Base-by-base conservation (phyloP, 2,888 invertebrate genomes). In the Eubasilissa splendida region DNA sequence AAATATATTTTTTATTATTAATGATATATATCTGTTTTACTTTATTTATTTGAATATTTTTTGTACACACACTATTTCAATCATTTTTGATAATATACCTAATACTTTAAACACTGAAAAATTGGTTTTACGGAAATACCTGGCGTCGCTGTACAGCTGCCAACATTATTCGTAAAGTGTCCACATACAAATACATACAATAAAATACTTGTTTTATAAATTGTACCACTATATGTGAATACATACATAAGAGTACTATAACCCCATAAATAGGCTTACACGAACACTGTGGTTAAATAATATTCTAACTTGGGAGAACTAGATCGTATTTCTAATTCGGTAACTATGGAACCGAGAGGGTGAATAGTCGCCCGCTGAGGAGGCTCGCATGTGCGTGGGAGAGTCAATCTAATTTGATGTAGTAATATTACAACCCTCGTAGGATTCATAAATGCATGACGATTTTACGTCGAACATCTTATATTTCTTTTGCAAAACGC, bases 301-400 rank as follows among this genome's bases (percentile, higher is more conserved):
- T 60, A 74, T 22, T 14, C 31, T n/a, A 31, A 60, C 54, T 53
- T 71, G 22, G 54, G 68, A 50, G 68, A 50, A 50, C 50, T 11
- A 12, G 75, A 66, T 76, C 76, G 65, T 76, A 59, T 76, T 76
- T 76, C 76, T 65, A 76, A 76, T 54, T 76, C 65, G 50, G 53
- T 65, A 76, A 76, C 31, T 59, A 42, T 22, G 11, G 73, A 14
- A 4, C 11, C 31, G 50, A 12, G 31, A 56, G 71, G 71, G 14
- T 4, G 71, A 71, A 8, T 33, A 31, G 42, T 31, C 63, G 42
- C 33, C 31, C 63, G 42, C 31, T 50, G 50, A 52, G 68, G 0
- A 42, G 68, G 50, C 14, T 42, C 33, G 50, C 50, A 14, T 68
- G 42, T 50, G 68, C 50, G 58, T 50, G 68, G 33, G 68, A 2